Evolutionary conservation across 2,797 vertebrate species (phyloP).

Genomic region (Diplodus sargus): DNA sequence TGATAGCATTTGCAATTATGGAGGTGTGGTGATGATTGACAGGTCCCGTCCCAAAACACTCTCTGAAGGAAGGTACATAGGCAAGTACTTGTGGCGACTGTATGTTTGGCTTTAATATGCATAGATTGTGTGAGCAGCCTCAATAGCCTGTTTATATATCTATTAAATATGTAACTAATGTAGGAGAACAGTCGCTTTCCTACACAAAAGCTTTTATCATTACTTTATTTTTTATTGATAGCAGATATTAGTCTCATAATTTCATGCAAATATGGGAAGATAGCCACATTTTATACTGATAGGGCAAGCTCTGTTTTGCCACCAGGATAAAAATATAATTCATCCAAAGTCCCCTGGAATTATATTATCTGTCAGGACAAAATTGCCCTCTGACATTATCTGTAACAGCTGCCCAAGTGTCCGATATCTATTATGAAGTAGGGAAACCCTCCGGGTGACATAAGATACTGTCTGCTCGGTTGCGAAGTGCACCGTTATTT

Average conservation of each 20-base stretch:
- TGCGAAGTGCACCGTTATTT: not conserved
- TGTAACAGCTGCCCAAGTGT: constrained; percentile 50
- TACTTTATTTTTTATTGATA: not conserved
- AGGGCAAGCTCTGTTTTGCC: constrained; percentile 42
- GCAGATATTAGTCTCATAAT: not conserved
- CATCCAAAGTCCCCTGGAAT: constrained; percentile 34
- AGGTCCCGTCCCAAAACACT: not conserved
- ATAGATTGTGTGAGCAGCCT: not conserved
- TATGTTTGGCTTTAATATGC: not conserved
- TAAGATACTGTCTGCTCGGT: constrained; percentile 47
- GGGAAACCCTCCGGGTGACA: constrained; percentile 58
- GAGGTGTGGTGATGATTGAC: constrained; percentile 26
- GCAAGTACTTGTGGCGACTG: no score
- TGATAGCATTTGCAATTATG: constrained; percentile 13
- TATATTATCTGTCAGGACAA: constrained; percentile 55
- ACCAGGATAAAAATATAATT: constrained; percentile 38
- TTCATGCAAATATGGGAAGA: not conserved
- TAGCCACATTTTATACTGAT: not conserved
- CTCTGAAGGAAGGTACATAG: not conserved
- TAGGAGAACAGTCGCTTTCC: not conserved
- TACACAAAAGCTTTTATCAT: not conserved
- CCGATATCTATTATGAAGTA: constrained; percentile 65
- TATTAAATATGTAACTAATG: not conserved
- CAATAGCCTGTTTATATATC: not conserved
- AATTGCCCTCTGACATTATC: constrained; percentile 64